Conservation (phyloP, 2,113 vertebrate species). For the Pavo muticus region DNA sequence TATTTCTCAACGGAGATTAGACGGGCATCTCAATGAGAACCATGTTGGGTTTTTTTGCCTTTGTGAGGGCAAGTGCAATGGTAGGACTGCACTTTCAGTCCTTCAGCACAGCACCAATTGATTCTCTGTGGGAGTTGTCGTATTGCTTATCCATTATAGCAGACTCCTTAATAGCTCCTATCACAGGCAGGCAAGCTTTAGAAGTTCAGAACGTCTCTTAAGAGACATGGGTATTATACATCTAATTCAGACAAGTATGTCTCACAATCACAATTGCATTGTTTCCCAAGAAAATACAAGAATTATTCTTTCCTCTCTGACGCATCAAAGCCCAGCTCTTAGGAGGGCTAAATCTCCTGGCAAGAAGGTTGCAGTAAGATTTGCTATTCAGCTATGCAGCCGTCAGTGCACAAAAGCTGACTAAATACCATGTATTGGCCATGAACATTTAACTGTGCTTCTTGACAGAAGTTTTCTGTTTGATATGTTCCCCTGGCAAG, state of each 20-base stretch:
- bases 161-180: constrained; percentile 62
- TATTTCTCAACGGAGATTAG: neutral
- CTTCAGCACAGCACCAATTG: constrained; percentile 41
- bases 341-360: constrained; percentile 50
- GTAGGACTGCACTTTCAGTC: neutral
- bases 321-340: constrained; percentile 31
- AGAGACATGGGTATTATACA: constrained; percentile 53
- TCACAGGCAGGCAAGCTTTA: constrained; percentile 57
- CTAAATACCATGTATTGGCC: neutral
- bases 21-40: no score
- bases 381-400: neutral
- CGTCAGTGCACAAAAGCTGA: neutral
- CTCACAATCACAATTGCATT: constrained; percentile 35
- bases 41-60: neutral
- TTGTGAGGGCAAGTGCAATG: rapidly evolving
- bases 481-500: neutral
- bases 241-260: constrained; percentile 50
- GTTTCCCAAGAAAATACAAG: constrained; percentile 53
- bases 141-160: constrained; percentile 57
- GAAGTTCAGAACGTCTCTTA: constrained; percentile 44
- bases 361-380: constrained; percentile 34
- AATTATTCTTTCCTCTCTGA: constrained; percentile 61
- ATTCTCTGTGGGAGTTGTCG: constrained; percentile 54
- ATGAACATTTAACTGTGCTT: neutral
- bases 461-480: constrained; percentile 1